These are phyloP conservation scores for Geopemphigus sp. DNA, from an alignment of 1,140 invertebrate species.

Conservation along the genomic window DNA sequence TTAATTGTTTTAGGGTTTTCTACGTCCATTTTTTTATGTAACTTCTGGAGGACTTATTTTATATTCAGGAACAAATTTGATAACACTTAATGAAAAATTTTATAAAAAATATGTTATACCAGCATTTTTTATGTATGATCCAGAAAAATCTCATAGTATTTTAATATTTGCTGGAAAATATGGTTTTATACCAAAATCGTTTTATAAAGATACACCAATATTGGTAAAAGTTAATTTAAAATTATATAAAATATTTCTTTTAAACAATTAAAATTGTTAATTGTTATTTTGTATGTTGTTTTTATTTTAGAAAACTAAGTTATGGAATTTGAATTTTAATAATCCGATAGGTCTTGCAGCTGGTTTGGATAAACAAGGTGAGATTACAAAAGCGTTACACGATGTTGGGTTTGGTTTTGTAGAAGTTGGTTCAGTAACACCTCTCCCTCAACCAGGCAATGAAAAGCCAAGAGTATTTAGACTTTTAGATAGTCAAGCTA, in stretches of 20 bases:
- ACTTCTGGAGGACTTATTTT: conserved; percentile 62
- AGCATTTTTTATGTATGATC: conserved; percentile 64
- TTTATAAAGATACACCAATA: conserved; percentile 61
- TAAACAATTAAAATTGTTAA: too few species aligned
- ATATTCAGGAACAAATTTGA: conserved; percentile 65
- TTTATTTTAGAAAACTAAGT: conserved; percentile 62
- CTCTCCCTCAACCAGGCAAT: conserved; percentile 87
- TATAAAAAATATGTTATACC: conserved; percentile 73
- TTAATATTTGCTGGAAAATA: conserved; percentile 74
- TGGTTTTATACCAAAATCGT: conserved; percentile 65
- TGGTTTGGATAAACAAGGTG: conserved; percentile 96
- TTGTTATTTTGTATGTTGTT: background rate
- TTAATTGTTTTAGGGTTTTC: conserved; percentile 60
- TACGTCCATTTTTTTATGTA: conserved; percentile 58
- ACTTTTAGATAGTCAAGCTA: conserved; percentile 76
- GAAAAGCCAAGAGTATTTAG: conserved; percentile 89
- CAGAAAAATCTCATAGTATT: conserved; percentile 77
- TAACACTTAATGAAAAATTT: conserved; percentile 73
- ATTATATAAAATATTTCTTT: too few species aligned
- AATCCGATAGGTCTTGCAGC: conserved; percentile 96
- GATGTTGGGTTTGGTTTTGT: conserved; percentile 92
- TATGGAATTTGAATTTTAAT: conserved; percentile 71
- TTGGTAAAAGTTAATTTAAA: conserved; percentile 60
- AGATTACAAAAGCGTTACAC: conserved; percentile 78
- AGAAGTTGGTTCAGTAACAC: conserved; percentile 95